A percentile compares a stretch with the other conserved stretches of the same genome.
phyloP scores from a whole-genome alignment of 2,888 invertebrate genomes.

The Dolichopus griseipennis region DNA sequence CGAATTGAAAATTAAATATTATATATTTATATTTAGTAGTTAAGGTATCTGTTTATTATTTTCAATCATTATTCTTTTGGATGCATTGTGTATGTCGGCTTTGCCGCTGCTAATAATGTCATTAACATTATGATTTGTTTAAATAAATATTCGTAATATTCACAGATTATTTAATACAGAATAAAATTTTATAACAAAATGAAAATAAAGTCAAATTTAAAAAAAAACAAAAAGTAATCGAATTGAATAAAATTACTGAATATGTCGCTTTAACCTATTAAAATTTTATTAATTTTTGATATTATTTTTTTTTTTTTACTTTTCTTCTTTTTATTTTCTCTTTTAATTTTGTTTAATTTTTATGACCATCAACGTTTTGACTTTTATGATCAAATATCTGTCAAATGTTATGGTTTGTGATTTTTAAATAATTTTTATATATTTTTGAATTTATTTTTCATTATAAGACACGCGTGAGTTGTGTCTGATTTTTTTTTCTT shows the following conservation, averaged over 20 bases:
- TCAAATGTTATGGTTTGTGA: constrained; percentile 1
- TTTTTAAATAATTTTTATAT: background rate
- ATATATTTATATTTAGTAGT: no score
- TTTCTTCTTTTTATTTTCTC: background rate
- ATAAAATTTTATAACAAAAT: background rate
- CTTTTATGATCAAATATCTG: constrained; percentile 3
- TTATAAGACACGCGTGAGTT: constrained; percentile 1
- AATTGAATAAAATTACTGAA: constrained; percentile 4
- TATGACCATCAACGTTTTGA: constrained; percentile 6
- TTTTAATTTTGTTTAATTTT: background rate
- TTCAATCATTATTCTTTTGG: no score
- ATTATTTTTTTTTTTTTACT: background rate
- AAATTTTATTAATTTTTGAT: background rate
- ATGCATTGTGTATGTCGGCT: no score
- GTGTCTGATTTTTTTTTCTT: background rate
- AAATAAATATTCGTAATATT: no score
- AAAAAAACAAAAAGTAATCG: background rate
- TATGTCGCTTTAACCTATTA: background rate
- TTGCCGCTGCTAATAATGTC: no score
- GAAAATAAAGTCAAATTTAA: background rate
- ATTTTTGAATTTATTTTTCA: background rate
- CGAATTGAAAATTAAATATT: no score
- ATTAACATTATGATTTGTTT: no score
- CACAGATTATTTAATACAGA: background rate
- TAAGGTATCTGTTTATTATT: no score